Percentiles rank a stretch among this genome's conserved stretches.
Conservation (phyloP, 2,888 invertebrate species). For the Drosophila mimetica region DNA sequence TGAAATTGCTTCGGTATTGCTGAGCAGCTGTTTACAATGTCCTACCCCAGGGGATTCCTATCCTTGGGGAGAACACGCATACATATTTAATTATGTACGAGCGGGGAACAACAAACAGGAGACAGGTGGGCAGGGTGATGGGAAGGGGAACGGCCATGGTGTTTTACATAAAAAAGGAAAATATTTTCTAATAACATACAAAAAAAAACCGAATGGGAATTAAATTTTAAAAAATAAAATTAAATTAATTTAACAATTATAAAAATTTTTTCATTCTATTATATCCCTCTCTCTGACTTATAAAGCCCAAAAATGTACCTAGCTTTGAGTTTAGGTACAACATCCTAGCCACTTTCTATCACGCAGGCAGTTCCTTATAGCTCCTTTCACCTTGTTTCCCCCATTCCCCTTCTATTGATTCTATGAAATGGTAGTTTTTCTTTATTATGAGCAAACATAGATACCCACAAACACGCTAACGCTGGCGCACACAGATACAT, state of each 20-base stretch:
- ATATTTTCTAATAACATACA: background rate
- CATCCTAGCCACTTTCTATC: background rate
- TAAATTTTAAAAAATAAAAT: too few species aligned
- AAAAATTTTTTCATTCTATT: too few species aligned
- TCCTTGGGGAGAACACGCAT: slow-evolving; percentile 15
- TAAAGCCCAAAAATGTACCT: background rate
- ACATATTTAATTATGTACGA: slow-evolving; percentile 32
- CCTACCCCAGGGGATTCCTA: slow-evolving; percentile 26
- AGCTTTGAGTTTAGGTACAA: background rate
- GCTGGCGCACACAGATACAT: slow-evolving; percentile 24
- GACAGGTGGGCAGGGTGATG: slow-evolving; percentile 18
- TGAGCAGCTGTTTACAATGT: slow-evolving; percentile 34
- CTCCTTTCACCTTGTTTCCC: background rate
- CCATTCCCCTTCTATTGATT: slow-evolving; percentile 42
- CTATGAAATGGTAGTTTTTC: slow-evolving; percentile 49
- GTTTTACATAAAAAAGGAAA: background rate
- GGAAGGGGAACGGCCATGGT: background rate
- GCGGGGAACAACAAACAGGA: slow-evolving; percentile 14
- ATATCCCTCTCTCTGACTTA: too few species aligned
- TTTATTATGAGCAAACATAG: slow-evolving; percentile 46
- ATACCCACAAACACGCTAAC: slow-evolving; percentile 1
- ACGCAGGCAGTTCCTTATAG: background rate
- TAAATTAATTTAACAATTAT: background rate
- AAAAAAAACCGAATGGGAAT: too few species aligned
- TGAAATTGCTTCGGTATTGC: slow-evolving; percentile 20